These are phyloP conservation scores for Cybosia mesomella DNA, from an alignment of 2,888 invertebrate species.

Conservation along the genomic window DNA sequence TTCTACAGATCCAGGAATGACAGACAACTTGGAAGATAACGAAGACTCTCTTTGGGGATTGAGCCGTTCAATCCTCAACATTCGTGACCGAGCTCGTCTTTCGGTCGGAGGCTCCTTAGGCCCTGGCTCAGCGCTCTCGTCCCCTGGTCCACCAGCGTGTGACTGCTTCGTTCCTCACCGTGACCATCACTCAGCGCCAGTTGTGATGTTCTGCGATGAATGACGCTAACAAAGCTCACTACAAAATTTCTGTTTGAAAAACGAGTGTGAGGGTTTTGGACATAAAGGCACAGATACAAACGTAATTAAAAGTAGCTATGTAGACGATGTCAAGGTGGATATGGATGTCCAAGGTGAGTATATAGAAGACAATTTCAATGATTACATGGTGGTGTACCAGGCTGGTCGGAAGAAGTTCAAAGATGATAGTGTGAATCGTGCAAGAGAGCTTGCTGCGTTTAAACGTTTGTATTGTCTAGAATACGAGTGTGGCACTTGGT, in stretches of 20 bases:
- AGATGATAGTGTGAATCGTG: slow-evolving; percentile 61
- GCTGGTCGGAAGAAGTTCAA: slow-evolving; percentile 23
- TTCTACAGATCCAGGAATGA: slow-evolving; percentile 66
- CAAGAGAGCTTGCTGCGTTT: slow-evolving; percentile 65
- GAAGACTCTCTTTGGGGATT: slow-evolving; percentile 67
- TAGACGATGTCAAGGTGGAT: slow-evolving; percentile 18
- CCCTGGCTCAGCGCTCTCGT: slow-evolving; percentile 77
- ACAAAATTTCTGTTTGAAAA: slow-evolving; percentile 51
- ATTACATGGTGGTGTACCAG: slow-evolving; percentile 40
- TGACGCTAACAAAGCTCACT: slow-evolving; percentile 72
- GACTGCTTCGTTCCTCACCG: slow-evolving; percentile 78
- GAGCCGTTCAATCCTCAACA: slow-evolving; percentile 70
- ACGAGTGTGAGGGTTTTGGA: slow-evolving; percentile 35
- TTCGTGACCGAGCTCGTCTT: slow-evolving; percentile 75
- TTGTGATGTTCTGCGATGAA: slow-evolving; percentile 87
- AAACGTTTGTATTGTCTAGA: slow-evolving; percentile 66
- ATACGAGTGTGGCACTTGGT: slow-evolving; percentile 60
- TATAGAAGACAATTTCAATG: slow-evolving; percentile 33
- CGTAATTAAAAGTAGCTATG: not conserved
- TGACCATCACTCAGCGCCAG: slow-evolving; percentile 87
- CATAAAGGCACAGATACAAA: slow-evolving; percentile 11
- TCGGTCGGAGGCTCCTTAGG: slow-evolving; percentile 78
- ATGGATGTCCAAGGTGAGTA: slow-evolving; percentile 15
- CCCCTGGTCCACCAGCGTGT: slow-evolving; percentile 80
- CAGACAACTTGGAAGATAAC: slow-evolving; percentile 52